phyloP scores from a whole-genome alignment of 2,113 vertebrate species.

The Tor tambroides region DNA sequence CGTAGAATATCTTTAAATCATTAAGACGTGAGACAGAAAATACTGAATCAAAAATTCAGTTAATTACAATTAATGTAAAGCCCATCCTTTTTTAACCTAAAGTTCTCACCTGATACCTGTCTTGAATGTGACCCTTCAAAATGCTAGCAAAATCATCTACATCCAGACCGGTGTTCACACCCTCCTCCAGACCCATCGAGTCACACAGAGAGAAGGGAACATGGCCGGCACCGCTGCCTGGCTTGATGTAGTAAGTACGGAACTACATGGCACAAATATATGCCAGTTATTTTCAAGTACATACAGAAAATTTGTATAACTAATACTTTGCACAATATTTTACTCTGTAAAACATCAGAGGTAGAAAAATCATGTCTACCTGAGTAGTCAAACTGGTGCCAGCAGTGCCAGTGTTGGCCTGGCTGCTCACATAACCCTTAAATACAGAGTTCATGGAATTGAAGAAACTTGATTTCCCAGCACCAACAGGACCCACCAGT shows the following conservation, averaged over 20 bases:
- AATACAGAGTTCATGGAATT: conserved; percentile 80
- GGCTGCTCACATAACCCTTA: conserved; percentile 68
- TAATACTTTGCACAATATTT: not conserved
- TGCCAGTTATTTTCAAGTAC: too few species aligned
- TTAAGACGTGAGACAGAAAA: too few species aligned
- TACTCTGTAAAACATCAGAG: not conserved
- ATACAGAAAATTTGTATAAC: not conserved
- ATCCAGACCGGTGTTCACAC: conserved; percentile 64
- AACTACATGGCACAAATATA: conserved; percentile 62
- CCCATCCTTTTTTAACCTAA: too few species aligned
- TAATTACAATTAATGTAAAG: too few species aligned
- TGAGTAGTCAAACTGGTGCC: too few species aligned
- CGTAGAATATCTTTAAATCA: too few species aligned
- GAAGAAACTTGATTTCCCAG: conserved; percentile 80
- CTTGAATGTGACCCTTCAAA: conserved; percentile 70
- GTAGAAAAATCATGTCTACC: too few species aligned
- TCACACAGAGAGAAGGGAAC: conserved; percentile 72
- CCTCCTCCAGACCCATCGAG: conserved; percentile 75
- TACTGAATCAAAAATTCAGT: too few species aligned
- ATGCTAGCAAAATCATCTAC: conserved; percentile 68
- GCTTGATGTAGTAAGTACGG: conserved; percentile 67
- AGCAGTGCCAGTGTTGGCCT: conserved; percentile 56
- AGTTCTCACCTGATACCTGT: conserved; percentile 70
- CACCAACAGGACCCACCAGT: conserved; percentile 51
- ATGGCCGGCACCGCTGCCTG: conserved; percentile 35